Base-by-base conservation (phyloP, 1,140 invertebrate genomes). In the Caenorhabditis brenneri region DNA sequence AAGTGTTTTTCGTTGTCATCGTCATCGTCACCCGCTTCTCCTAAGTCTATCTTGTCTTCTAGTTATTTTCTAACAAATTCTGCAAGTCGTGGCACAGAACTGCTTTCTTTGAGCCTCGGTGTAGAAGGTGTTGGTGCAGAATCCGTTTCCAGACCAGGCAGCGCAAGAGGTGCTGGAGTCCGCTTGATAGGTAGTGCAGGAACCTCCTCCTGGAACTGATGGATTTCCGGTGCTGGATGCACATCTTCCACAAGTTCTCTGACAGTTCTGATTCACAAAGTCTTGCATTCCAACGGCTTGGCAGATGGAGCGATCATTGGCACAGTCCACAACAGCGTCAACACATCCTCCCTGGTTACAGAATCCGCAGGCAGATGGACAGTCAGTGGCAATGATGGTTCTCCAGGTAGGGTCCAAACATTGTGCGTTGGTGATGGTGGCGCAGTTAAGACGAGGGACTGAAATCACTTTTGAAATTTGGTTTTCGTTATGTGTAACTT, bases 291-390 rank as follows among this genome's bases (percentile, higher is more conserved):
- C 81, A 0, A 33, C 27, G 3, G 5, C 42, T 39, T 46, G 33
- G 29, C 81, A 82, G 81, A 82, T 82, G 31, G 39, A 27, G 15
- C 29, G 51, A 33, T 82, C 49, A 15, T 55, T 82, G 58, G 53
- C 81, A 82, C 81, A 82, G 29, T 82, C 81, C 19, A 69, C 53
- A 19, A 53, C 81, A n/a, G 81, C 81, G 27, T 82, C 81, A 29
- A 82, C 42, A 31, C 81, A 82, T 69, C 81, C 81, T 48, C 81
- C 81, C 15, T 39, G 53, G 42, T 39, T 29, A 82, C 81, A 82
- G 81, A 82, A 82, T 60, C 81, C 81, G 33, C 81, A 82, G 0
- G 33, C 58, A 9, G 33, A 39, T 10, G 81, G 81, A 31, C 81
- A 82, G 39, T 82, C 58, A 16, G 7, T 5, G n/a, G 81, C 81